Evolutionary conservation across 2,797 vertebrate genomes (phyloP).

Genomic region (Chrysocyon brachyurus): DNA sequence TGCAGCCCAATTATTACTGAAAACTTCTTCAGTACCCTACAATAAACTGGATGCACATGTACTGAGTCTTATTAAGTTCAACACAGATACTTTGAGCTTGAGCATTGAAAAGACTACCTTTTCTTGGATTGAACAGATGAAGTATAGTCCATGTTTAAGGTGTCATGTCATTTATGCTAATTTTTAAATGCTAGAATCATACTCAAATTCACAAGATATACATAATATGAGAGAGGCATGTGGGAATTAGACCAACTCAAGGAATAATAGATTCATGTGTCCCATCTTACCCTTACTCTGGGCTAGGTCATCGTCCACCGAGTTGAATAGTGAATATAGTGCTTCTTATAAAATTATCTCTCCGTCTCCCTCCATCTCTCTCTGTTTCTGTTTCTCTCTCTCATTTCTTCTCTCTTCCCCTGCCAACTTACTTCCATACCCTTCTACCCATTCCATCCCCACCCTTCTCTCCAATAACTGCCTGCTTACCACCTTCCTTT

Average conservation of each 20-base stretch:
- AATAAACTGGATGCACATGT: background rate
- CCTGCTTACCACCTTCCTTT: background rate
- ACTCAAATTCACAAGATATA: background rate
- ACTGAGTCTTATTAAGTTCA: background rate
- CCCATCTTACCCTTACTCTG: background rate
- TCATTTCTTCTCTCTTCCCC: background rate
- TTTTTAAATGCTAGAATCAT: background rate
- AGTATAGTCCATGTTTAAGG: background rate
- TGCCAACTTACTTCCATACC: background rate
- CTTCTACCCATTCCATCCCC: background rate
- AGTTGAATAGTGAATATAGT: background rate
- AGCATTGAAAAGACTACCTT: background rate
- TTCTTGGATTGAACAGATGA: background rate
- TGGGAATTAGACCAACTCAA: background rate
- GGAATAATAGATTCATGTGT: background rate
- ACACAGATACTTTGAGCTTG: background rate
- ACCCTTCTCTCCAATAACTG: background rate
- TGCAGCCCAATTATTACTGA: background rate
- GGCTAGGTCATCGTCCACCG: background rate
- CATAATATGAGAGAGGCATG: background rate
- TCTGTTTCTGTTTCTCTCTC: background rate
- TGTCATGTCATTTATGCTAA: background rate
- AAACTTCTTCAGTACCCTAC: background rate
- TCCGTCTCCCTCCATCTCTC: background rate
- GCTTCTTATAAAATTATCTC: constrained; percentile 1